phyloP scores from a whole-genome alignment of 37 sponge, comb jelly and placozoan genomes.

The Amphimedon queenslandica region DNA sequence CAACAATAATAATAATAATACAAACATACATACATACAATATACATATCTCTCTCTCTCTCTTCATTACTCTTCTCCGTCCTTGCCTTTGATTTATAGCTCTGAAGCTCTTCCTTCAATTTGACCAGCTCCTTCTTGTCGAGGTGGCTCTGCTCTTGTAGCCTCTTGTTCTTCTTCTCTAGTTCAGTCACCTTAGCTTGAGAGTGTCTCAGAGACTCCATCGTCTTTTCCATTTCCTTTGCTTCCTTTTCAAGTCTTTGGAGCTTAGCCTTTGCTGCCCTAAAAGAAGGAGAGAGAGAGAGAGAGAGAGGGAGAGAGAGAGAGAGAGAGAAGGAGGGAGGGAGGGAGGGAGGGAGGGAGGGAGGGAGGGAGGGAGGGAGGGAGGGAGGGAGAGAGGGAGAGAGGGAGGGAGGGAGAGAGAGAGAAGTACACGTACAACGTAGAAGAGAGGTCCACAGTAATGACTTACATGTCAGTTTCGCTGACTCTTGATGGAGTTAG shows the following conservation, averaged over 20 bases:
- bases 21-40: too few relatives aligned
- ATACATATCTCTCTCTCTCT: too few relatives aligned
- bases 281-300: neutral
- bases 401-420: constrained; percentile 17
- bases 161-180: constrained; percentile 84
- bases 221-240: constrained; percentile 68
- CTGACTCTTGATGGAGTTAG: too few relatives aligned
- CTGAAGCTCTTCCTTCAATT: constrained; percentile 67
- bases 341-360: constrained; percentile 11
- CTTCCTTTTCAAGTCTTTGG: constrained; percentile 75
- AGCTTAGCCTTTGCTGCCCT: constrained; percentile 77
- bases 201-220: constrained; percentile 64
- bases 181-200: constrained; percentile 72
- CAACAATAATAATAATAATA: too few relatives aligned
- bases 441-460: neutral
- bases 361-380: neutral
- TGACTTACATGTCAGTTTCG: constrained; percentile 8
- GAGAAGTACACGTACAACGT: neutral
- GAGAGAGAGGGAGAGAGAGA: constrained; percentile 10
- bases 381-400: neutral
- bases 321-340: constrained; percentile 4
- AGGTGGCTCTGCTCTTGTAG: constrained; percentile 46
- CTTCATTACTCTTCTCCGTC: too few relatives aligned
- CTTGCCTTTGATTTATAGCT: constrained; percentile 32
- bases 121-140: constrained; percentile 56